These are phyloP conservation scores for Leptinotarsa rubiginosa DNA, from an alignment of 2,888 invertebrate genomes.

Conservation along the genomic window DNA sequence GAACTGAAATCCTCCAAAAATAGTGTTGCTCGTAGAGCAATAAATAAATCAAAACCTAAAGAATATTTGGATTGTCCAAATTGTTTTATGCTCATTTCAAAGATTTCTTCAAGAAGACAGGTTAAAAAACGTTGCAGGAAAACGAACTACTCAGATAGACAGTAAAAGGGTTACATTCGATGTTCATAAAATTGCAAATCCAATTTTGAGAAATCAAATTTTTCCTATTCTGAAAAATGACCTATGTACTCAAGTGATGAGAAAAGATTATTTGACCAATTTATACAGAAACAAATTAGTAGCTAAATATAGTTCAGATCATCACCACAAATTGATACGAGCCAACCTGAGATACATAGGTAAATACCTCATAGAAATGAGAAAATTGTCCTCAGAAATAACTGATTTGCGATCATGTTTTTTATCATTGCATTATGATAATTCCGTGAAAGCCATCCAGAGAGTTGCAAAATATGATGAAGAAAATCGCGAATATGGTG, in stretches of 20 bases:
- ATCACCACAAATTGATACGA: constrained; percentile 25
- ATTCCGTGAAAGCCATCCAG: constrained; percentile 21
- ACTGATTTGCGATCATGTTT: constrained; percentile 23
- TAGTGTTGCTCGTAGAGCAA: constrained; percentile 20
- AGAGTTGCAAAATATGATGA: constrained; percentile 26
- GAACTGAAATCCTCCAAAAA: background rate
- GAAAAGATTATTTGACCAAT: constrained; percentile 20
- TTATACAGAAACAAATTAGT: constrained; percentile 22
- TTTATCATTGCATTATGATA: constrained; percentile 19
- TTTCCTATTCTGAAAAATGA: constrained; percentile 23
- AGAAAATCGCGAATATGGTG: constrained; percentile 15
- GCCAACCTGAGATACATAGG: constrained; percentile 23
- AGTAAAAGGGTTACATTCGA: constrained; percentile 21
- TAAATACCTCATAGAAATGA: constrained; percentile 26
- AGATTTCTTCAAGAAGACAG: constrained; percentile 24
- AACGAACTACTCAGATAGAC: constrained; percentile 8
- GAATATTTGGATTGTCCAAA: constrained; percentile 26
- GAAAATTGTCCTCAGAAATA: constrained; percentile 9
- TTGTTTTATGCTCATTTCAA: constrained; percentile 18
- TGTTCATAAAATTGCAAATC: constrained; percentile 18
- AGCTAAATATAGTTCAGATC: constrained; percentile 19
- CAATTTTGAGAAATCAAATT: constrained; percentile 16
- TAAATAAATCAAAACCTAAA: constrained; percentile 1
- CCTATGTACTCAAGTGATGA: constrained; percentile 5
- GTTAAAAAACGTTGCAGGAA: background rate